A percentile compares a stretch with the other conserved stretches of the same genome.
Evolutionary conservation across 2,888 invertebrate genomes (phyloP).

Genomic region (Sarcophaga variegata): DNA sequence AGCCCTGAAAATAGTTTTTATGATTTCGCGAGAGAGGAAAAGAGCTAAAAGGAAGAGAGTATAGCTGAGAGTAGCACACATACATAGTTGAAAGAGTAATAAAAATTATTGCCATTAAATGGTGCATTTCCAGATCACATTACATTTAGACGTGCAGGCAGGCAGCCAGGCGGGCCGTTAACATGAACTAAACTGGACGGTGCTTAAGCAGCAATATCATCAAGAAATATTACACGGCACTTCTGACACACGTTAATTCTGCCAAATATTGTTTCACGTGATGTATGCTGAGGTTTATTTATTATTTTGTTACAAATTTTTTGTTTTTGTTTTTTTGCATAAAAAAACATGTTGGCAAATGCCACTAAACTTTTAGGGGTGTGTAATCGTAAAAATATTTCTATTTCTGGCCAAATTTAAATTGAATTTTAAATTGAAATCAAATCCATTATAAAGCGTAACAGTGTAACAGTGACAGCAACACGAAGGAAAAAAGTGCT

Average conservation of each 20-base stretch:
- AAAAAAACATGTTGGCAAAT: constrained; percentile 22
- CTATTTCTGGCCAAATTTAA: constrained; percentile 12
- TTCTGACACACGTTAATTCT: constrained; percentile 38
- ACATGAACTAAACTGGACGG: background rate
- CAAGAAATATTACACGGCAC: constrained; percentile 43
- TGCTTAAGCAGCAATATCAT: constrained; percentile 46
- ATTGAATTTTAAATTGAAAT: constrained; percentile 15
- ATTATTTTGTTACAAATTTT: background rate
- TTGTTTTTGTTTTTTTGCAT: constrained; percentile 8
- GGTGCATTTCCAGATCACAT: constrained; percentile 25
- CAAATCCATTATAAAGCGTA: background rate
- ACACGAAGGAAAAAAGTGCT: background rate
- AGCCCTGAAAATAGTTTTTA: background rate
- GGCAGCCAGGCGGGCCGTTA: background rate
- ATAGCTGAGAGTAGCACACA: too few species aligned
- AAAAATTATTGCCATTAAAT: background rate
- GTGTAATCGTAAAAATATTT: constrained; percentile 56
- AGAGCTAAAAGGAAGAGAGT: background rate
- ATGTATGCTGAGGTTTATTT: constrained; percentile 1
- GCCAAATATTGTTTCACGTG: constrained; percentile 31
- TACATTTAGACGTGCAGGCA: background rate
- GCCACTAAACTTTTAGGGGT: constrained; percentile 58
- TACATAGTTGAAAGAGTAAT: background rate
- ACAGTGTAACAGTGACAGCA: too few species aligned
- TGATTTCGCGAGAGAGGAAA: background rate